A percentile compares a stretch with the other conserved stretches of the same genome.
Evolutionary conservation across 2,888 invertebrate species (phyloP).

Genomic region (Seira musarum): DNA sequence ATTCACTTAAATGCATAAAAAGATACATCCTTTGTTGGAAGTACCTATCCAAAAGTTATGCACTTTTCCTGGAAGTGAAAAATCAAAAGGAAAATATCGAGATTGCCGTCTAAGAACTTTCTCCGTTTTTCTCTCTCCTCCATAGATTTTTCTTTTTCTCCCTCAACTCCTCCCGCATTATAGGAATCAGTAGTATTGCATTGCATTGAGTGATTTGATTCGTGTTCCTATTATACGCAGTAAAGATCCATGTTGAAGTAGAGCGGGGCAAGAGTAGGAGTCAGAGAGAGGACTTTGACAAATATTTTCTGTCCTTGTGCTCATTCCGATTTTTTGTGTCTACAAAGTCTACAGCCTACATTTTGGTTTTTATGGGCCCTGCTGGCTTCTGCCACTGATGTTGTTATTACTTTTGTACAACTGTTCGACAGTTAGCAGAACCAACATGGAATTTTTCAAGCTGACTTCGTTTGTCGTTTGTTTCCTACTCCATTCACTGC

Average conservation of each 20-base stretch:
- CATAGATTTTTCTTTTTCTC: conserved; percentile 11
- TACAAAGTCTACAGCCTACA: no score
- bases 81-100: not conserved
- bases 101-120: conserved; percentile 37
- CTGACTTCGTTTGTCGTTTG: not conserved
- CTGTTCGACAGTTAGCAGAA: conserved; percentile 17
- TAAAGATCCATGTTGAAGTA: no score
- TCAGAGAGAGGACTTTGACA: conserved; percentile 41
- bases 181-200: no score
- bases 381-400: not conserved
- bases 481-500: conserved; percentile 15
- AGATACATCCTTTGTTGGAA: no score
- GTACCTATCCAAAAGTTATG: no score
- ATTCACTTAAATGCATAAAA: no score
- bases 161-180: not conserved
- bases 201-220: no score
- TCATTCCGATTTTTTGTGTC: conserved; percentile 23
- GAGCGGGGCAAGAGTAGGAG: no score
- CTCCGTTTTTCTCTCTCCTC: conserved; percentile 24
- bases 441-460: conserved; percentile 34
- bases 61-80: no score
- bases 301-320: conserved; percentile 43
- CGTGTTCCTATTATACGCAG: no score
- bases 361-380: no score
- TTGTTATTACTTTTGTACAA: conserved; percentile 22